These are phyloP conservation scores for Hoplodrina ambigua DNA, from an alignment of 2,888 invertebrate species.

Conservation along the genomic window DNA sequence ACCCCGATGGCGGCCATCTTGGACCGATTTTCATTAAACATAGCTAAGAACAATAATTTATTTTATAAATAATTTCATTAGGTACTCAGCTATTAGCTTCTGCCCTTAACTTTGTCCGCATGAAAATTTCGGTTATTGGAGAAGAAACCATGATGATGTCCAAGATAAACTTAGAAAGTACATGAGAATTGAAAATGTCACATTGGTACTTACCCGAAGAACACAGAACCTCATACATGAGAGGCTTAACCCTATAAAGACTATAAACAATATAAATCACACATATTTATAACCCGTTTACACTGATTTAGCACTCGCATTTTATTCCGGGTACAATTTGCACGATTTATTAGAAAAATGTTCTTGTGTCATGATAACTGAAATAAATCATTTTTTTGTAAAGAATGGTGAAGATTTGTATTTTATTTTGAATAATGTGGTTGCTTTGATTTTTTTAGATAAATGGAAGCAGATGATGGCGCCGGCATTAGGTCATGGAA, in stretches of 20 bases:
- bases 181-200: too few species aligned
- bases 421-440: constrained; percentile 20
- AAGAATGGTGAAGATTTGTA: constrained; percentile 8
- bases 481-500: background rate
- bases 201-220: too few species aligned
- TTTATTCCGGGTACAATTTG: background rate
- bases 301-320: constrained; percentile 12
- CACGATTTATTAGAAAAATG: constrained; percentile 26
- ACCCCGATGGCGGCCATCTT: too few species aligned
- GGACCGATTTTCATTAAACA: too few species aligned
- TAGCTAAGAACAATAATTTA: too few species aligned
- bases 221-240: too few species aligned
- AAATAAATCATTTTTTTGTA: constrained; percentile 22
- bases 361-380: constrained; percentile 11
- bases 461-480: background rate
- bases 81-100: too few species aligned
- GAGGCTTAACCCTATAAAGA: background rate
- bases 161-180: too few species aligned
- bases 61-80: too few species aligned
- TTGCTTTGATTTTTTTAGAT: background rate
- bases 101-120: too few species aligned
- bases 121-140: too few species aligned
- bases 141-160: too few species aligned
- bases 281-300: constrained; percentile 13
- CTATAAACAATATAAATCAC: constrained; percentile 18